A percentile compares a stretch with the other conserved stretches of the same genome.
phyloP scores from a whole-genome alignment of 2,888 invertebrate genomes.

The Hipparchia sbordonii region DNA sequence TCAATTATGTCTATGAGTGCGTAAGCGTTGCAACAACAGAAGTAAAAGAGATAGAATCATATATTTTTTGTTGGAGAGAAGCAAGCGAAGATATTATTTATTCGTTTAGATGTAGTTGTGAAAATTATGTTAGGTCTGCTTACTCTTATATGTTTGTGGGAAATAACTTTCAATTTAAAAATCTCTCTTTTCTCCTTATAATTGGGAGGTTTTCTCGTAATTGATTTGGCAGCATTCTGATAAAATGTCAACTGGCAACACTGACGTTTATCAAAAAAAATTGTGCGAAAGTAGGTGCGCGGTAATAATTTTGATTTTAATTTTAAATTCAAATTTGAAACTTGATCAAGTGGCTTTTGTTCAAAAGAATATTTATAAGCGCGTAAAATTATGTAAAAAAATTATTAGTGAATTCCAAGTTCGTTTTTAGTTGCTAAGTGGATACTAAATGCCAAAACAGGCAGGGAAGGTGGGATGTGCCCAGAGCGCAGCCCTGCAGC shows the following conservation, averaged over 20 bases:
- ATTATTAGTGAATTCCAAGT: neutral
- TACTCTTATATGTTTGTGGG: too few relatives aligned
- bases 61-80: too few relatives aligned
- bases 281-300: constrained; percentile 60
- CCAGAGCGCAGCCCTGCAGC: constrained; percentile 80
- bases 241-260: neutral
- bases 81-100: too few relatives aligned
- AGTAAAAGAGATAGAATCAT: too few relatives aligned
- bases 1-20: too few relatives aligned
- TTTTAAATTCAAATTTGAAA: constrained; percentile 57
- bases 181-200: too few relatives aligned
- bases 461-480: constrained; percentile 55
- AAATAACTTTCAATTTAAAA: too few relatives aligned
- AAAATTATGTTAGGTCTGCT: too few relatives aligned
- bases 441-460: constrained; percentile 6
- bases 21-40: too few relatives aligned
- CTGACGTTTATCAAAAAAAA: constrained; percentile 4
- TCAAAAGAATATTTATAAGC: constrained; percentile 2
- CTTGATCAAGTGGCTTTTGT: constrained; percentile 31
- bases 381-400: neutral
- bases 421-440: neutral
- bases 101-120: too few relatives aligned
- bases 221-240: too few relatives aligned
- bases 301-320: constrained; percentile 50
- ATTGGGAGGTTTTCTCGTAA: too few relatives aligned